Evolutionary conservation across 2,113 vertebrate species (phyloP).

Genomic region (Chloropsis hardwickii): DNA sequence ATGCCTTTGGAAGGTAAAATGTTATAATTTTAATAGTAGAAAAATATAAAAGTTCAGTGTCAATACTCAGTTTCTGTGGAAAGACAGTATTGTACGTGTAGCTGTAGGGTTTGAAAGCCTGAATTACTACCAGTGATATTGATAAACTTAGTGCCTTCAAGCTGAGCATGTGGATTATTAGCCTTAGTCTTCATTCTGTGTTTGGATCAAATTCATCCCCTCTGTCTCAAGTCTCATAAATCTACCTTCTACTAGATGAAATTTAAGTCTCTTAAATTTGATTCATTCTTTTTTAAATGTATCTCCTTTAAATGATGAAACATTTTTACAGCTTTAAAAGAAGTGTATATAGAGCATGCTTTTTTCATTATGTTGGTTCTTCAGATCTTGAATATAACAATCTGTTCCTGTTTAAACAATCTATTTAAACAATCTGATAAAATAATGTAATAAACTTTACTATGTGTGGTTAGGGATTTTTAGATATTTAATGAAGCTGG

Average conservation of each 20-base stretch:
- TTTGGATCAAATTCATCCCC: not conserved
- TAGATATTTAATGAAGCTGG: not conserved
- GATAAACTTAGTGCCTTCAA: not conserved
- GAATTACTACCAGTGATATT: not conserved
- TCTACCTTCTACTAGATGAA: not conserved
- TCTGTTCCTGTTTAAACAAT: not conserved
- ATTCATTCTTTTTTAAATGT: not conserved
- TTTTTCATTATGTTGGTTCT: not conserved
- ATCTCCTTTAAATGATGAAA: not conserved
- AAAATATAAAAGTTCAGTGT: not conserved
- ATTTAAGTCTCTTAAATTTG: not conserved
- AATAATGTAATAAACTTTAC: not conserved
- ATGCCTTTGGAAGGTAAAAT: constrained; percentile 88
- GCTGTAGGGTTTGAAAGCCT: not conserved
- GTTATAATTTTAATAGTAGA: not conserved
- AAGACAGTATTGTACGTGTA: not conserved
- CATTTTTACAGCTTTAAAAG: not conserved
- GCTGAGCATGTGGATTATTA: not conserved
- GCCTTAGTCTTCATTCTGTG: not conserved
- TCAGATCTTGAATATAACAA: not conserved
- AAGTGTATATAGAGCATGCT: not conserved
- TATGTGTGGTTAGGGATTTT: not conserved
- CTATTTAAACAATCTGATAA: not conserved
- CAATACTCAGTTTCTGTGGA: not conserved
- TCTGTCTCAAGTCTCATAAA: not conserved